Conservation (phyloP, 2,888 invertebrate genomes). For the Apantesis nais region DNA sequence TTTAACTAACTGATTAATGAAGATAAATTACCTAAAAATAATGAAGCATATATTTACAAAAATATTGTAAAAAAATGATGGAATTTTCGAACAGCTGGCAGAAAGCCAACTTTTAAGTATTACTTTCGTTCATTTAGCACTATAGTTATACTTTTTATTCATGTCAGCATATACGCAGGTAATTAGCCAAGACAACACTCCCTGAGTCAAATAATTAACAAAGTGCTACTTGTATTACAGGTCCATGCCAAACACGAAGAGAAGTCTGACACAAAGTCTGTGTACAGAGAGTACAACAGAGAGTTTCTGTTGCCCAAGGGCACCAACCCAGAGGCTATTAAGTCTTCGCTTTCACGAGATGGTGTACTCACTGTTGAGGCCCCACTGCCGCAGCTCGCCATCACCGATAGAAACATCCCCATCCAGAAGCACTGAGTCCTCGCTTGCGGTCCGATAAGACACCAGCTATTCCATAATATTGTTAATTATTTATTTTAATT, state of each 20-base stretch:
- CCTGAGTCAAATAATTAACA: slow-evolving; percentile 23
- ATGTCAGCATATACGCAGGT: slow-evolving; percentile 54
- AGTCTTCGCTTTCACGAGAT: slow-evolving; percentile 97
- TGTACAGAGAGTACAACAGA: slow-evolving; percentile 99
- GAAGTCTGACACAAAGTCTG: slow-evolving; percentile 97
- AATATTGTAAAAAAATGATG: slow-evolving; percentile 57
- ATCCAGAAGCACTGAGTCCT: slow-evolving; percentile 87
- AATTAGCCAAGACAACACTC: slow-evolving; percentile 41
- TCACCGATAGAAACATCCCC: slow-evolving; percentile 93
- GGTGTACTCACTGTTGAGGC: slow-evolving; percentile 99
- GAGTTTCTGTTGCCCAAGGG: slow-evolving; percentile 98
- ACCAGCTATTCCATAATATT: slow-evolving; percentile 83
- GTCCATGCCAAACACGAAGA: slow-evolving; percentile 99
- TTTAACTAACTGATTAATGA: slow-evolving; percentile 59
- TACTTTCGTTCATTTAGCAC: slow-evolving; percentile 52
- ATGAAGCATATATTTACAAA: slow-evolving; percentile 60
- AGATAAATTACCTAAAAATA: slow-evolving; percentile 63
- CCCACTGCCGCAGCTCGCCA: slow-evolving; percentile 94
- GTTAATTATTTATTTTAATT: slow-evolving; percentile 85
- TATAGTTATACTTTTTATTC: slow-evolving; percentile 50
- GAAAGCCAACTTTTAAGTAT: slow-evolving; percentile 63
- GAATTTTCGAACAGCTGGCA: slow-evolving; percentile 60
- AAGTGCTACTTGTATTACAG: slow-evolving; percentile 81
- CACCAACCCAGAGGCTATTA: slow-evolving; percentile 97
- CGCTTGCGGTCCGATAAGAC: slow-evolving; percentile 60